phyloP scores from a whole-genome alignment of 2,888 invertebrate species.

The Synanthedon andrenaeformis region DNA sequence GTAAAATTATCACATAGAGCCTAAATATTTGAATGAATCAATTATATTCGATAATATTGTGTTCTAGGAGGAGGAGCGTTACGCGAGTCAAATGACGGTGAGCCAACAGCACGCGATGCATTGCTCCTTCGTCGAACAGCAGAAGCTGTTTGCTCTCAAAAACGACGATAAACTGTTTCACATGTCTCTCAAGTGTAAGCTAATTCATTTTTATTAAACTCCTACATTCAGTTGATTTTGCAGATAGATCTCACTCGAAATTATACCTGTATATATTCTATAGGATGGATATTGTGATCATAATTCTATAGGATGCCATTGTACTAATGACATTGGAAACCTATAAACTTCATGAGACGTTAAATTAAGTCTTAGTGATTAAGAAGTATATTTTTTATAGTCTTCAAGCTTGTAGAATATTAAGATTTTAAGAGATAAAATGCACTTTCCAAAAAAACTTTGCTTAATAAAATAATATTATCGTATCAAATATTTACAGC shows the following conservation, averaged over 20 bases:
- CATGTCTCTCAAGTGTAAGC: constrained; percentile 56
- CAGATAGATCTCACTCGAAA: not conserved
- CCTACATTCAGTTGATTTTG: not conserved
- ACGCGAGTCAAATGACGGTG: constrained; percentile 45
- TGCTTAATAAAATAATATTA: not conserved
- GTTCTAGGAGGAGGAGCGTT: constrained; percentile 59
- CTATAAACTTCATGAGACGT: too few relatives aligned
- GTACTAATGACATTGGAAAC: too few relatives aligned
- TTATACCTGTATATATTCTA: too few relatives aligned
- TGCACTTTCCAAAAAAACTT: not conserved
- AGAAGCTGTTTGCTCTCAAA: constrained; percentile 48
- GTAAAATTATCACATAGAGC: too few relatives aligned
- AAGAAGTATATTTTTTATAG: too few relatives aligned
- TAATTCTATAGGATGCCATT: too few relatives aligned
- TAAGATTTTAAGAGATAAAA: too few relatives aligned
- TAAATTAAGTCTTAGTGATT: too few relatives aligned
- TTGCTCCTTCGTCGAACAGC: constrained; percentile 58
- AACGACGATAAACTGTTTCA: constrained; percentile 57
- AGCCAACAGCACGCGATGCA: constrained; percentile 64
- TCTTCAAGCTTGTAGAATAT: too few relatives aligned
- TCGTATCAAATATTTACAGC: constrained; percentile 25
- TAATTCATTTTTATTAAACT: not conserved
- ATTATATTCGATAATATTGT: not conserved
- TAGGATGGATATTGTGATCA: too few relatives aligned
- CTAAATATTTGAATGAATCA: too few relatives aligned